A percentile compares a stretch with the other conserved stretches of the same genome.
phyloP scores from a whole-genome alignment of 2,797 vertebrate species.

The Denticeps clupeoides region DNA sequence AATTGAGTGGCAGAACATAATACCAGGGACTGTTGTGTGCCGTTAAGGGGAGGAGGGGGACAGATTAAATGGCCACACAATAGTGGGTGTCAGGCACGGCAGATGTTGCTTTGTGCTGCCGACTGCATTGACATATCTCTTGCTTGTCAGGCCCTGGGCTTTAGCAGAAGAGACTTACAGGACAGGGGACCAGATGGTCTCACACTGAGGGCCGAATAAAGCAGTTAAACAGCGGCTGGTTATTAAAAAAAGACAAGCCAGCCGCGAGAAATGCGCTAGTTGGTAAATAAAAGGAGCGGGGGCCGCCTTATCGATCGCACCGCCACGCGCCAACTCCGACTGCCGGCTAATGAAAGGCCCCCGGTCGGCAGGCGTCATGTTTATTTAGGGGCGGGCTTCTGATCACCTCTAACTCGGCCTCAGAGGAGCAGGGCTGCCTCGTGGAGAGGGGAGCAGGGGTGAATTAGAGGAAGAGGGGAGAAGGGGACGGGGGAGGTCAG shows the following conservation, averaged over 20 bases:
- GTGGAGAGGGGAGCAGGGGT: slow-evolving; percentile 30
- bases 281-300: slow-evolving; percentile 67
- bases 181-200: slow-evolving; percentile 91
- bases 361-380: slow-evolving; percentile 42
- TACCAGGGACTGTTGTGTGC: slow-evolving; percentile 95
- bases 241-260: slow-evolving; percentile 62
- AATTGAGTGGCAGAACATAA: slow-evolving; percentile 99
- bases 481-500: slow-evolving; percentile 4
- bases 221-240: slow-evolving; percentile 75
- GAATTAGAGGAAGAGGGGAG: slow-evolving; percentile 23
- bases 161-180: slow-evolving; percentile 81
- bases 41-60: slow-evolving; percentile 81
- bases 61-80: slow-evolving; percentile 95
- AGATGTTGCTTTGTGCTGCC: slow-evolving; percentile 98
- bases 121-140: slow-evolving; percentile 91
- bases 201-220: slow-evolving; percentile 69
- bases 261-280: slow-evolving; percentile 66
- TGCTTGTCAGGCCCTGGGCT: slow-evolving; percentile 89
- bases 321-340: slow-evolving; percentile 44
- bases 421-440: slow-evolving; percentile 35
- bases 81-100: slow-evolving; percentile 93
- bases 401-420: slow-evolving; percentile 41
- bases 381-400: slow-evolving; percentile 52
- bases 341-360: slow-evolving; percentile 58
- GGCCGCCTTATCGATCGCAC: slow-evolving; percentile 68